Base-by-base conservation (phyloP, 2,113 vertebrate genomes). In the Xerus inauris region DNA sequence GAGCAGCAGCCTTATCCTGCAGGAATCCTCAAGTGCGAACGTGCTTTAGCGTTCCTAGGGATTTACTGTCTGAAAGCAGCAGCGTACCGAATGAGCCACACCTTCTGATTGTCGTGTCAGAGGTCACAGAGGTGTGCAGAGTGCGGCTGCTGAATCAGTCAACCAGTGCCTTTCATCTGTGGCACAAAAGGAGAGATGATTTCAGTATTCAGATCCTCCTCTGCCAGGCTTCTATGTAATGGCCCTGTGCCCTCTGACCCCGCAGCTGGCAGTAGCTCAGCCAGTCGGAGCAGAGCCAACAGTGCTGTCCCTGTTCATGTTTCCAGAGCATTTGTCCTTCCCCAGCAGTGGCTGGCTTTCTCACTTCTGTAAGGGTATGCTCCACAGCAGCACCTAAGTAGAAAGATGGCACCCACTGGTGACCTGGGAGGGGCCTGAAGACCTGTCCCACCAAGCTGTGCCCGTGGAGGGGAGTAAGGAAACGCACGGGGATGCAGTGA, bases 21-120 rank as follows among this genome's bases (percentile, higher is more conserved):
- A 51, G 73, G 86, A 42, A 72, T 89, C 94, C 7, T 0, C 89
- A 35, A 40, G 75, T 57, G 95, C 94, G 95, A 96, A 92, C 57
- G 79, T 89, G 87, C 88, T 87, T 69, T 69, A 94, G 91, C 94
- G 20, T 94, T 95, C 45, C 90, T 24, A n/a, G 67, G 88, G 95
- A 81, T 84, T 59, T 2, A 20, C 20, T 20, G 64, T 42, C 13
- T 0, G 62, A 97, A 88, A 80, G 72, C 4, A 38, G 79, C 49
- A 76, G 38, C 0, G 28, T 13, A 5, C 54, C 67, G 30, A 7
- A 97, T 86, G 65, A 5, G 22, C 77, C 13, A 22, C 71, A 22
- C 22, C 3, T 89, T 49, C 82, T 83, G 85, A 92, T 49, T 59
- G 47, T 65, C 1, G 17, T 3, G 0, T 30, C 64, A 17, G 1